Evolutionary conservation across 2,113 vertebrate genomes (phyloP).

Genomic region (Meriones unguiculatus): DNA sequence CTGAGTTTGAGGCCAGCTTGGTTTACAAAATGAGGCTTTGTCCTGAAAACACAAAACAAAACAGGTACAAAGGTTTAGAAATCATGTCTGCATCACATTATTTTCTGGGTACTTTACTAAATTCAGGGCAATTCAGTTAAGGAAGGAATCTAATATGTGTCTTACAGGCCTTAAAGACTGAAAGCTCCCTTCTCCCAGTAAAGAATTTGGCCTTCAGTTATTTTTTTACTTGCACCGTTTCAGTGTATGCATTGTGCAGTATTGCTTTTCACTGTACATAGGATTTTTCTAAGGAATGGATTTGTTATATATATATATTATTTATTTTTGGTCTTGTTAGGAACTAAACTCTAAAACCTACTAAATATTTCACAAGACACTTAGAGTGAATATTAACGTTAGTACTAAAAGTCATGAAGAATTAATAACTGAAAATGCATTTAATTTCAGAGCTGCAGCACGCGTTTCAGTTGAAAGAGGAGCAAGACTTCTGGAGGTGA

Average conservation of each 20-base stretch:
- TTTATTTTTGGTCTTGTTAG: not conserved
- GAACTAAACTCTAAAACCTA: not conserved
- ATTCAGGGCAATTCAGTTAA: not conserved
- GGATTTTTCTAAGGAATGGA: not conserved
- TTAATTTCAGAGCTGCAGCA: slow-evolving; percentile 6
- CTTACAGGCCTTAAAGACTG: not conserved
- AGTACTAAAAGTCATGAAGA: slow-evolving; percentile 46
- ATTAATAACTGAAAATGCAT: slow-evolving; percentile 30
- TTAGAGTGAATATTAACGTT: slow-evolving; percentile 38
- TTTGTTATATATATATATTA: slow-evolving; percentile 51
- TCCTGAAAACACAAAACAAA: not conserved
- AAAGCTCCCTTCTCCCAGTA: not conserved
- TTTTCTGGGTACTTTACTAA: slow-evolving; percentile 20
- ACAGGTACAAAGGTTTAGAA: not conserved
- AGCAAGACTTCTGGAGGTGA: not conserved
- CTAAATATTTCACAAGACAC: slow-evolving; percentile 4
- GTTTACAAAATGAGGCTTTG: not conserved
- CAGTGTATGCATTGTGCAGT: not conserved
- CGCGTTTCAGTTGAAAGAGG: slow-evolving; percentile 46
- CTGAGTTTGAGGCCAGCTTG: too few relatives aligned
- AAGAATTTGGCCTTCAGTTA: not conserved
- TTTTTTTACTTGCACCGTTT: slow-evolving; percentile 41
- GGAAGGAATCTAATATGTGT: not conserved
- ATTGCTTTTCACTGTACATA: not conserved
- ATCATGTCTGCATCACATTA: slow-evolving; percentile 53